Evolutionary conservation across 2,888 invertebrate species (phyloP), one percentile per base, ranked within the genome.

Genomic region (Drosophila vallismaia): DNA sequence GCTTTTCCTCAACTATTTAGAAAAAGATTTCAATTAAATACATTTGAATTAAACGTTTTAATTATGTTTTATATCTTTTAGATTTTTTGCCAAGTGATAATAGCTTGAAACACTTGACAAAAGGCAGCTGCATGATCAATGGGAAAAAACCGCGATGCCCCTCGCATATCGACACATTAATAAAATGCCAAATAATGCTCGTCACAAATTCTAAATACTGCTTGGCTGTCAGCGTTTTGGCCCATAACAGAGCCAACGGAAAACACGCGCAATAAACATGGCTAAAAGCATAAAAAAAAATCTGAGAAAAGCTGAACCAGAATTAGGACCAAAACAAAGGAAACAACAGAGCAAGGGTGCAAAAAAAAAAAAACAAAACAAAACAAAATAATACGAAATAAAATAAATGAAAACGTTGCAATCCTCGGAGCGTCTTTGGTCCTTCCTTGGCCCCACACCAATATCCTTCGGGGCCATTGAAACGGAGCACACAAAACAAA

Each of bases 381-480:
- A 54, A 74, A 59, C 40, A 78, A 28, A 28, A 28, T 28, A 28
- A 28, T 28, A 77, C 77, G 68, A 71, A 57, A 36, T 36, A 63
- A 57, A 82, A 70, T 62, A 75, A 66, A 64, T 82, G 76, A 56
- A 59, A 69, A 74, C 71, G 75, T 79, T 80, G 80, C 84, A 83
- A 48, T 76, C 62, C 67, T 24, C 33, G 31, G 10, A 53, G 69
- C 38, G 31, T 10, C 51, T 42, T 24, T 2, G 31, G 42, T 57
- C 19, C 36, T 45, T 44, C 19, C 2, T 45, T 26, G 48, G n/a
- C 33, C 31, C 10, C 9, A 26, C 9, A 8, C 9, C n/a, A 24
- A 10, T 5, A 31, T 66, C 67, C 66, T 53, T 66, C 19, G 53
- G 64, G 53, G 29, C 38, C 63, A 64, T 64, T 64, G 63, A 66